phyloP scores from a whole-genome alignment of 2,113 vertebrate genomes.

The Centropus unirufus region DNA sequence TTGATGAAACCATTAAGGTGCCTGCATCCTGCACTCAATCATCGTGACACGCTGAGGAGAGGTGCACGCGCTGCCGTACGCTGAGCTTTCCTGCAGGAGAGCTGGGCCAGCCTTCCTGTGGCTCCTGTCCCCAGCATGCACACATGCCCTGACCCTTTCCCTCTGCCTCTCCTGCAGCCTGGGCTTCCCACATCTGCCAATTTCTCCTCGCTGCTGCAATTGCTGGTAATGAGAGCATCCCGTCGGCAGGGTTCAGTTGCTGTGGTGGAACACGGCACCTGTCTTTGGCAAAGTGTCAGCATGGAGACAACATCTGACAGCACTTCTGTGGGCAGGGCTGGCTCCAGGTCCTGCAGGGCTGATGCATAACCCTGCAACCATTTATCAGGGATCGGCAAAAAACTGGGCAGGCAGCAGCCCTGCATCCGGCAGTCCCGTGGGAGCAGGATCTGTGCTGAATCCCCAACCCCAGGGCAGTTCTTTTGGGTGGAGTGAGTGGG shows the following conservation, averaged over 20 bases:
- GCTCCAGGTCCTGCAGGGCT: neutral
- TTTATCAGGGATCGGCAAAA: rapidly evolving
- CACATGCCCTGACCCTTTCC: rapidly evolving
- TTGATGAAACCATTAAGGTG: constrained; percentile 82
- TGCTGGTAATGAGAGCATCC: neutral
- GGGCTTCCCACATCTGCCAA: neutral
- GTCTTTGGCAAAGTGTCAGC: neutral
- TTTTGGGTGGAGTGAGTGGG: rapidly evolving
- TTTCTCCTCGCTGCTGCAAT: neutral
- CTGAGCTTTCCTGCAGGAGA: neutral
- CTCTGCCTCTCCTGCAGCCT: neutral
- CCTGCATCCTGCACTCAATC: constrained; percentile 77
- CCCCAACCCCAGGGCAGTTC: neutral
- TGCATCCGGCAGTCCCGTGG: rapidly evolving
- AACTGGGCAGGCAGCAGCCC: neutral
- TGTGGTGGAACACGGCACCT: neutral
- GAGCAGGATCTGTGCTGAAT: neutral
- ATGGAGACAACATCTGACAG: neutral
- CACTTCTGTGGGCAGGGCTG: neutral
- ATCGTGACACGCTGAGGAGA: constrained; percentile 74
- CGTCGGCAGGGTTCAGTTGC: rapidly evolving
- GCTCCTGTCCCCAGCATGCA: neutral
- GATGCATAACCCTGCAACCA: rapidly evolving
- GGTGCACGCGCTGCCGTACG: neutral
- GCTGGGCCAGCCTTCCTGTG: neutral